These are phyloP conservation scores for Gavia stellata DNA, from an alignment of 2,113 vertebrate species.

Conservation along the genomic window DNA sequence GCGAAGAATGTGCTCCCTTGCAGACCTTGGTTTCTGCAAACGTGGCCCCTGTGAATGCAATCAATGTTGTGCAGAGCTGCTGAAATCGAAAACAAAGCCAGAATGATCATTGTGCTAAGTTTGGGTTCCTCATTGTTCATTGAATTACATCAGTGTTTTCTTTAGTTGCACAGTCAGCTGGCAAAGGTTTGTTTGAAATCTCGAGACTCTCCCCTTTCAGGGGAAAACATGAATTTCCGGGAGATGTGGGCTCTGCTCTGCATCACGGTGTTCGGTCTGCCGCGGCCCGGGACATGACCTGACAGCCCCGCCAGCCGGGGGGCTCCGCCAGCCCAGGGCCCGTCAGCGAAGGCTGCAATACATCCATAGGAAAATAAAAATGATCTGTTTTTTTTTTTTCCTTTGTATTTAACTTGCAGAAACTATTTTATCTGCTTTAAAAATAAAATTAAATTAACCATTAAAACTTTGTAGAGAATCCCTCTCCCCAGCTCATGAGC, in stretches of 20 bases:
- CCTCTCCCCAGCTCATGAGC: background rate
- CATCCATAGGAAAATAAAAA: background rate
- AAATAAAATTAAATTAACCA: background rate
- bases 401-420: background rate
- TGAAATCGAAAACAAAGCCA: slow-evolving; percentile 41
- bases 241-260: background rate
- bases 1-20: background rate
- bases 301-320: background rate
- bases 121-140: slow-evolving; percentile 50
- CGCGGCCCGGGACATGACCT: rapidly evolving
- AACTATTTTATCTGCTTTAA: background rate
- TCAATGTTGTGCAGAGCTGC: slow-evolving; percentile 43
- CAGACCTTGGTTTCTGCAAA: slow-evolving; percentile 12
- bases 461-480: background rate
- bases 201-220: slow-evolving; percentile 30
- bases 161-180: slow-evolving; percentile 62
- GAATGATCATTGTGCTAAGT: slow-evolving; percentile 57
- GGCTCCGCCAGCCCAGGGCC: background rate
- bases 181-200: slow-evolving; percentile 42
- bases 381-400: rapidly evolving
- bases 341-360: background rate
- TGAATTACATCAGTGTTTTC: slow-evolving; percentile 56
- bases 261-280: background rate
- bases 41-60: slow-evolving; percentile 31
- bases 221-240: slow-evolving; percentile 21